Evolutionary conservation across 2,888 invertebrate genomes (phyloP).

Genomic region (Eupithecia tripunctaria): DNA sequence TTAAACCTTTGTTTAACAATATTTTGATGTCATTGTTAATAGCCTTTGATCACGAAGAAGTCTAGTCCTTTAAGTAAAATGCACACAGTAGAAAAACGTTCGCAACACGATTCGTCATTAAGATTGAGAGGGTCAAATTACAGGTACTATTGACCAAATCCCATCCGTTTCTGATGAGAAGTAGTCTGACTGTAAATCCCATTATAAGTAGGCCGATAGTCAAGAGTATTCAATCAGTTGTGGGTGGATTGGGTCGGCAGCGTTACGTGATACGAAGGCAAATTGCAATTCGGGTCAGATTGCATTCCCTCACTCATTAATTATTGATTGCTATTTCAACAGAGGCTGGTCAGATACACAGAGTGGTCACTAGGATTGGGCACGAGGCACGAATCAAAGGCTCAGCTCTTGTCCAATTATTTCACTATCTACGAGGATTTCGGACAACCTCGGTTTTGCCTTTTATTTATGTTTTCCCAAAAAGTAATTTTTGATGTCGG

Average conservation of each 20-base stretch:
- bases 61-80: neutral
- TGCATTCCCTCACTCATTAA: slow-evolving; percentile 58
- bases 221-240: slow-evolving; percentile 33
- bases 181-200: slow-evolving; percentile 31
- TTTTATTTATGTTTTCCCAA: neutral
- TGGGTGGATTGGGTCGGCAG: slow-evolving; percentile 39
- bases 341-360: slow-evolving; percentile 38
- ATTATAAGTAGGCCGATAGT: slow-evolving; percentile 14
- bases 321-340: slow-evolving; percentile 61
- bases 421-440: neutral
- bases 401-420: slow-evolving; percentile 4
- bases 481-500: too few relatives aligned
- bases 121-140: neutral
- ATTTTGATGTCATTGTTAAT: neutral
- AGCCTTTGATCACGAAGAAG: too few relatives aligned
- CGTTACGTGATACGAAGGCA: slow-evolving; percentile 44
- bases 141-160: neutral
- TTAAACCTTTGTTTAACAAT: neutral
- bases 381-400: slow-evolving; percentile 22
- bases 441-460: neutral
- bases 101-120: neutral
- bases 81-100: neutral
- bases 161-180: neutral
- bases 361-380: slow-evolving; percentile 26
- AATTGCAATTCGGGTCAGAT: slow-evolving; percentile 54